Conservation (phyloP, 2,113 vertebrate species). For the Agapornis roseicollis region DNA sequence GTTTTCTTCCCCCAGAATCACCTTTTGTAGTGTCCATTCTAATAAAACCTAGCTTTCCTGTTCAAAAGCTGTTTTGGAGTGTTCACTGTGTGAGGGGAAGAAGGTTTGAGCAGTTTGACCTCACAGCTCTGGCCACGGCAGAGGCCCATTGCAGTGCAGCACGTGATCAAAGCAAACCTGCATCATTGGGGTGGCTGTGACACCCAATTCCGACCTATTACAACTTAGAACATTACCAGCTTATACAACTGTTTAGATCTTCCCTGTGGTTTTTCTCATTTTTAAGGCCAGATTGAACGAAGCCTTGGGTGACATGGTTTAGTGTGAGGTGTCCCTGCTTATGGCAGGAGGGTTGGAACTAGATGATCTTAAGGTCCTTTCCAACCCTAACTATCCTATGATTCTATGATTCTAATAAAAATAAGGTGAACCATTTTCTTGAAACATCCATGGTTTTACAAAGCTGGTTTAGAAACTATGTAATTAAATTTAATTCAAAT, state of each 20-base stretch:
- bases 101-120: not conserved
- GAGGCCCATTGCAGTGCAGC: not conserved
- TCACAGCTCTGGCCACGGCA: not conserved
- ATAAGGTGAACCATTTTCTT: not conserved
- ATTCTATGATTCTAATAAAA: too few species aligned
- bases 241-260: not conserved
- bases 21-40: not conserved
- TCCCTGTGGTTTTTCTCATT: not conserved
- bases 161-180: not conserved
- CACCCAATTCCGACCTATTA: not conserved
- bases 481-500: not conserved
- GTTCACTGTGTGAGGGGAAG: not conserved
- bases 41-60: not conserved
- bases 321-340: too few species aligned
- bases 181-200: not conserved
- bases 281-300: too few species aligned
- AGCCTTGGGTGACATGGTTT: too few species aligned
- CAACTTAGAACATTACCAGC: not conserved
- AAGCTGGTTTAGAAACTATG: not conserved
- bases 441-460: not conserved
- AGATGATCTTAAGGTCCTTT: too few species aligned
- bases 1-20: not conserved
- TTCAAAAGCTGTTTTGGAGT: not conserved
- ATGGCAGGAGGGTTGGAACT: too few species aligned
- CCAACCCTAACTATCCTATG: too few species aligned